phyloP scores from a whole-genome alignment of 2,888 invertebrate species.

The Bimastos eiseni region DNA sequence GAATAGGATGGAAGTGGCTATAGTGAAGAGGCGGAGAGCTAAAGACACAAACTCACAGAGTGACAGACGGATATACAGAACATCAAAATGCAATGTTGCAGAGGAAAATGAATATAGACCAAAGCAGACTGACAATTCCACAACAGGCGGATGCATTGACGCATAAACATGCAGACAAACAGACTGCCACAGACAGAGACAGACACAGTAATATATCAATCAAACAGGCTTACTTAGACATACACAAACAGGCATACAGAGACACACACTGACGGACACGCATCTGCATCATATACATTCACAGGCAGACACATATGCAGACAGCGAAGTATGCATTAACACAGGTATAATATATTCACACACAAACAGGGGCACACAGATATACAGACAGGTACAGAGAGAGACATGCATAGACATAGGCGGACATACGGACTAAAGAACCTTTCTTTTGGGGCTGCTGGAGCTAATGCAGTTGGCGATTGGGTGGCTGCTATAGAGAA shows the following conservation, averaged over 20 bases:
- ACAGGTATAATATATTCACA: too few species aligned
- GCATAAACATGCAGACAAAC: background rate
- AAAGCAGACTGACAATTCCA: background rate
- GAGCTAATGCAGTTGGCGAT: background rate
- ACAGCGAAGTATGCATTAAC: too few species aligned
- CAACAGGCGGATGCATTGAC: too few species aligned
- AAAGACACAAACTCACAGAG: background rate
- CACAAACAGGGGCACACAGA: too few species aligned
- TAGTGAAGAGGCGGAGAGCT: too few species aligned
- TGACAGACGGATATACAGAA: background rate
- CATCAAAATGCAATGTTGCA: background rate
- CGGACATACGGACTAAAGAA: too few species aligned
- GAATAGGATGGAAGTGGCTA: background rate
- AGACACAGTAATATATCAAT: background rate
- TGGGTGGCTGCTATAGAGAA: background rate
- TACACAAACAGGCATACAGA: background rate
- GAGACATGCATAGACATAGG: too few species aligned
- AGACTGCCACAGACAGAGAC: background rate
- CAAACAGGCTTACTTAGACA: background rate
- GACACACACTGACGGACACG: background rate
- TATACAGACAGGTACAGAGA: too few species aligned
- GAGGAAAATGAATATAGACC: background rate
- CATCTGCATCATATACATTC: too few species aligned
- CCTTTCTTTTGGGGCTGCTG: too few species aligned
- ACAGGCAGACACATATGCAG: too few species aligned